A percentile compares a stretch with the other conserved stretches of the same genome.
Evolutionary conservation across 2,113 vertebrate species (phyloP).

Genomic region (Labeo catla): DNA sequence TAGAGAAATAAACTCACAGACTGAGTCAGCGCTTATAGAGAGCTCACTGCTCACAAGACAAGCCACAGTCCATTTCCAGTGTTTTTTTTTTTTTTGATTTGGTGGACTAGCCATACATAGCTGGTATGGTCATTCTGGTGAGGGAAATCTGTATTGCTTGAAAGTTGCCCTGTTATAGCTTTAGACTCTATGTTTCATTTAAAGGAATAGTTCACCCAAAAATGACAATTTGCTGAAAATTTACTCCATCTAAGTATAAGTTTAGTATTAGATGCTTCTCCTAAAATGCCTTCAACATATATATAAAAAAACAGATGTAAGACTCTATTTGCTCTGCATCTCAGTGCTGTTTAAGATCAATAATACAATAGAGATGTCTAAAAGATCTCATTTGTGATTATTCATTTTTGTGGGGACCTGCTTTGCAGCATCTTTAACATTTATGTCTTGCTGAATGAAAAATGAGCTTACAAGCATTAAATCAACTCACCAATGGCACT

Average conservation of each 20-base stretch:
- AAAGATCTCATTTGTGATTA: neutral
- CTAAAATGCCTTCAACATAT: neutral
- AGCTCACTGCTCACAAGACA: neutral
- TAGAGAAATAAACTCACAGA: conserved; percentile 57
- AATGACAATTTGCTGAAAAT: neutral
- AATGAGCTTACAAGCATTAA: neutral
- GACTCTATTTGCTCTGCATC: neutral
- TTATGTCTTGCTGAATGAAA: neutral
- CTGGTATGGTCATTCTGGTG: neutral
- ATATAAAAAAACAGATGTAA: neutral
- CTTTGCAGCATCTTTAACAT: neutral
- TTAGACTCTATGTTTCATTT: neutral
- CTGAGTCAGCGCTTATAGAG: neutral
- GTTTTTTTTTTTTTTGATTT: neutral
- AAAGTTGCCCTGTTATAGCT: neutral
- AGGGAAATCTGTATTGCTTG: neutral
- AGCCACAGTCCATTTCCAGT: neutral
- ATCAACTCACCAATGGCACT: conserved; percentile 86
- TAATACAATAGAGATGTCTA: neutral
- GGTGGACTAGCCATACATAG: neutral
- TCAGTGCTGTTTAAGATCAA: neutral
- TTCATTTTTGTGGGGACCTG: neutral
- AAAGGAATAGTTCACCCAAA: neutral
- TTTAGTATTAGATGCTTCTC: neutral
- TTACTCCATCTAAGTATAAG: neutral